These are phyloP conservation scores for Drosophila mulleri DNA, from an alignment of 2,888 invertebrate genomes.

Conservation along the genomic window DNA sequence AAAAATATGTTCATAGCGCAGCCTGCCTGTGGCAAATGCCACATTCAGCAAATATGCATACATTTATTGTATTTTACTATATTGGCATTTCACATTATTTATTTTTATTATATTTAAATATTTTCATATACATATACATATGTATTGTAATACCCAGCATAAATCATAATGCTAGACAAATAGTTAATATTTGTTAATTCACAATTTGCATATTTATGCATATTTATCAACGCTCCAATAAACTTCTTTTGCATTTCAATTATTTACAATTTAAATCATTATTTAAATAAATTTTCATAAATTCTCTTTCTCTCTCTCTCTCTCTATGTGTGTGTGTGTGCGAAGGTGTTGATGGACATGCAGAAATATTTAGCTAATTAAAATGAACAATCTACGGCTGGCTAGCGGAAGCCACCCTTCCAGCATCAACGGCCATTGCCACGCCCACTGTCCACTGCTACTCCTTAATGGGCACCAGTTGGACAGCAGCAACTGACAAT, in stretches of 20 bases:
- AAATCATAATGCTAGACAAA: constrained; percentile 65
- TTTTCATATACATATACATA: not conserved
- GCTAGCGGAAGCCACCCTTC: constrained; percentile 16
- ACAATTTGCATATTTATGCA: constrained; percentile 65
- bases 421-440: not conserved
- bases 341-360: constrained; percentile 25
- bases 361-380: constrained; percentile 51
- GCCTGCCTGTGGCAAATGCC: constrained; percentile 1
- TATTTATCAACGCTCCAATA: constrained; percentile 44
- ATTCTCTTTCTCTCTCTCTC: constrained; percentile 12
- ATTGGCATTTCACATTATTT: constrained; percentile 20
- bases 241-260: constrained; percentile 17
- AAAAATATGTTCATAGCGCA: constrained; percentile 35
- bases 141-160: constrained; percentile 22
- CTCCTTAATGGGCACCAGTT: constrained; percentile 14
- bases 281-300: constrained; percentile 28
- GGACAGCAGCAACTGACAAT: constrained; percentile 43
- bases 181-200: constrained; percentile 66
- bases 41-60: constrained; percentile 31
- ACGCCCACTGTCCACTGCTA: not conserved
- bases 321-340: constrained; percentile 13
- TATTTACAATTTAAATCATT: constrained; percentile 38
- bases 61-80: constrained; percentile 30
- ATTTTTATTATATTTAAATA: constrained; percentile 7
- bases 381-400: constrained; percentile 41